Base-by-base conservation (phyloP, 2,888 invertebrate genomes). In the Aricia artaxerxes region DNA sequence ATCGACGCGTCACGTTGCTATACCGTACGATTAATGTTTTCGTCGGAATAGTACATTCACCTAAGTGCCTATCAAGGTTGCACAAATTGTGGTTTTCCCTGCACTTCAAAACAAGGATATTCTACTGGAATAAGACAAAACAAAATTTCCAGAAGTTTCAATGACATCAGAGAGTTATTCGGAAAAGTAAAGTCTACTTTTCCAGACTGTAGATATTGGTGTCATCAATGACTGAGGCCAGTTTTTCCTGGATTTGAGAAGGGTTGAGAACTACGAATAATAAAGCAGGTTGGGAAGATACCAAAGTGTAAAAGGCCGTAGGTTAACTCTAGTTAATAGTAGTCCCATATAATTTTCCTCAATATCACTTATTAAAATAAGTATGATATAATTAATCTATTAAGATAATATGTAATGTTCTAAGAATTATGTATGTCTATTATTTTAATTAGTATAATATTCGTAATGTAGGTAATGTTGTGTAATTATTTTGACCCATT, bases 321-420 rank as follows among this genome's bases (percentile, higher is more conserved):
- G 13, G 16, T 1, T 57, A 16, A 13, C 53, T 13, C 53, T 3
- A n/a, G n/a, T 5, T 61, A 24, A 61, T n/a, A 16, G 24, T 49
- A 49, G 24, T 61, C 7, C 2, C 2, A 61, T 61, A 24, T 35
- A 35, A 35, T 61, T n/a, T 61, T 69, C 11, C 31, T 13, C 35
- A 35, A 35, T 69, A 69, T 69, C 35, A 69, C 13, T 4, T 38
- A 35, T 69, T 31, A 24, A 64, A 64, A 64, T 11, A 64, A 64
- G 64, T 64, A 11, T 69, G 49, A 49, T 49, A 16, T 69, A 69
- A 69, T 69, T 69, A 35, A 35, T 13, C 35, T 35, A 69, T 69
- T 69, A 69, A 35, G 69, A 69, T 69, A 69, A 69, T 69, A 31
- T 69, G 13, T 38, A 69, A 69, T 69, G 35, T 64, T 69, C 31